Percentiles rank a stretch among this genome's conserved stretches.
Evolutionary conservation across 2,113 vertebrate genomes (phyloP).

Genomic region (Engraulis encrasicolus): DNA sequence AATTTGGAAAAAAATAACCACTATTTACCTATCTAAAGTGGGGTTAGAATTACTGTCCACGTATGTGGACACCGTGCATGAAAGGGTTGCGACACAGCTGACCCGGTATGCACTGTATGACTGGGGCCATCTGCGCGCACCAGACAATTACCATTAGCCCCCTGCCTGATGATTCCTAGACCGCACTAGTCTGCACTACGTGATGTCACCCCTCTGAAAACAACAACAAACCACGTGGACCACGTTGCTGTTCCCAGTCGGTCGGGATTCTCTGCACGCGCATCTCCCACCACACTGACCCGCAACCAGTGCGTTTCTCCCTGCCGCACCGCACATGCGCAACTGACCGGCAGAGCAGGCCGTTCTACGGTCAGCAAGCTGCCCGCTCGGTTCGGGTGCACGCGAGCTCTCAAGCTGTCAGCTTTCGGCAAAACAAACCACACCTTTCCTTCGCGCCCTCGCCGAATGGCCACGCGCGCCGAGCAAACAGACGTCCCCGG

Average conservation of each 20-base stretch:
- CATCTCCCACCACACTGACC: not conserved
- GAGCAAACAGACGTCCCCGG: conserved; percentile 49
- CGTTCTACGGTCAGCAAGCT: conserved; percentile 30
- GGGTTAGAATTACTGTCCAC: too few species aligned
- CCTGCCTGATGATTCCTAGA: not conserved
- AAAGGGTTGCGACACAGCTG: too few species aligned
- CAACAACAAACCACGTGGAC: conserved; percentile 62
- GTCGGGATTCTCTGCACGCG: not conserved
- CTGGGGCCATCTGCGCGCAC: not conserved
- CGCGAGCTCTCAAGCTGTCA: not conserved
- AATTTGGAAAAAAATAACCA: too few species aligned
- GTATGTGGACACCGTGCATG: too few species aligned
- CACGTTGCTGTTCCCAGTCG: conserved; percentile 53
- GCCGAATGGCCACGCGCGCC: conserved; percentile 31
- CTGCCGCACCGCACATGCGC: not conserved
- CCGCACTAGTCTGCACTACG: conserved; percentile 31
- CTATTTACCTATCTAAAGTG: too few species aligned
- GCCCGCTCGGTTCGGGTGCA: too few species aligned
- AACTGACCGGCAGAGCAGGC: not conserved
- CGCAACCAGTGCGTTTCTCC: not conserved
- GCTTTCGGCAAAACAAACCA: conserved; percentile 39
- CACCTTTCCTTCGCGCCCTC: conserved; percentile 43
- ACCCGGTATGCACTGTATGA: too few species aligned
- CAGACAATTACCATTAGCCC: not conserved
- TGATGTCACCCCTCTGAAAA: conserved; percentile 55